Evolutionary conservation across 2,113 vertebrate genomes (phyloP).

Genomic region (Bos indicus): DNA sequence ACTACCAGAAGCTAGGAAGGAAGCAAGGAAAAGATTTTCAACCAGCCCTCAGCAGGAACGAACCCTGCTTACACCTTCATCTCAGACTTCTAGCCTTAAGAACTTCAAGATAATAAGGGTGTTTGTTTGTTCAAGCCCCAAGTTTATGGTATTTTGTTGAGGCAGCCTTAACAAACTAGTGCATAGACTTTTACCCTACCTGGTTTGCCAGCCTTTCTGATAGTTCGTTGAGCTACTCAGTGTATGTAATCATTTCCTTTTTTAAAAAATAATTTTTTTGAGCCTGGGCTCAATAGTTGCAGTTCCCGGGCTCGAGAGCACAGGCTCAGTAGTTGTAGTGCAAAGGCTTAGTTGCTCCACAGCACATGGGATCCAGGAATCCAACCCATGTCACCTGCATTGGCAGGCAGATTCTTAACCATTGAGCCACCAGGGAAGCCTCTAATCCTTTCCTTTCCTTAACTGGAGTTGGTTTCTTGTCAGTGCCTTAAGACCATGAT

Average conservation of each 20-base stretch:
- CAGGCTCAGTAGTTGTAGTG: neutral
- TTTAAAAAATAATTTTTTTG: neutral
- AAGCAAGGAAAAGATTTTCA: neutral
- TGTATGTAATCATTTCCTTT: neutral
- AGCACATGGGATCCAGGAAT: neutral
- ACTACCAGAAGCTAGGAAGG: neutral
- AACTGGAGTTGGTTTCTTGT: neutral
- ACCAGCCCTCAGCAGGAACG: neutral
- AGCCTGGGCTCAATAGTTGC: neutral
- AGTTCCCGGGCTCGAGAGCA: neutral
- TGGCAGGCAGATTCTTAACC: neutral
- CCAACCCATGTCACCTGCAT: neutral
- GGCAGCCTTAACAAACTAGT: neutral
- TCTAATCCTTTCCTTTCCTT: neutral
- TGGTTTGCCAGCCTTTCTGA: neutral
- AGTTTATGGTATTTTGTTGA: neutral
- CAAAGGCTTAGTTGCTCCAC: accelerated
- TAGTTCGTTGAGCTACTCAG: neutral
- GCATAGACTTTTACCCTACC: neutral
- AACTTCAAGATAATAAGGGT: neutral
- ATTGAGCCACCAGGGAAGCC: neutral
- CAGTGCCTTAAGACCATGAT: neutral
- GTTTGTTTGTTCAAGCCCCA: neutral
- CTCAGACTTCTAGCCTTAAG: neutral
- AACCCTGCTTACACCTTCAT: neutral